phyloP scores from a whole-genome alignment of 2,888 invertebrate genomes.

The Clistopyga incitator region DNA sequence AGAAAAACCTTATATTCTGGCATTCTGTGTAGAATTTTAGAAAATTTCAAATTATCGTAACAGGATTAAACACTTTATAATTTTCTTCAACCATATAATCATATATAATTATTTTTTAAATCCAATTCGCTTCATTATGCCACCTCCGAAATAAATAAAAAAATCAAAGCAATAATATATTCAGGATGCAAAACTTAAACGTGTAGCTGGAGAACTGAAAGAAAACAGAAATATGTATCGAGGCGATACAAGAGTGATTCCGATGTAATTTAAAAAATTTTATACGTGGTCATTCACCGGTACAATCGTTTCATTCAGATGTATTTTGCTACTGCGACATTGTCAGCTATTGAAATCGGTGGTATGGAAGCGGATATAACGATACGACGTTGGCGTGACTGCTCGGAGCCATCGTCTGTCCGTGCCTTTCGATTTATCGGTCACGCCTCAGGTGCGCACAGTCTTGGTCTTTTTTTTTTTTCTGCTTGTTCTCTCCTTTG shows the following conservation, averaged over 20 bases:
- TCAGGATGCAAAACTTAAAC: not conserved
- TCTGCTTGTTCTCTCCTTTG: conserved; percentile 62
- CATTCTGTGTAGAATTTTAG: not conserved
- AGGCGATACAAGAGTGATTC: not conserved
- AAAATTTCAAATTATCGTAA: no score
- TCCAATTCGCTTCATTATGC: no score
- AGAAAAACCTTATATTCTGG: no score
- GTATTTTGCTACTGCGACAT: conserved; percentile 16
- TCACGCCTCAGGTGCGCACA: conserved; percentile 69
- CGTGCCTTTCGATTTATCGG: conserved; percentile 75
- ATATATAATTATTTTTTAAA: no score
- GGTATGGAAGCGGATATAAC: conserved; percentile 16
- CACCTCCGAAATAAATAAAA: not conserved
- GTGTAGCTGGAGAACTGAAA: not conserved
- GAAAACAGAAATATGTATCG: not conserved
- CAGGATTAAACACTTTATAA: not conserved
- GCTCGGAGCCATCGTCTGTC: conserved; percentile 72
- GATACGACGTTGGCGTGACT: conserved; percentile 62
- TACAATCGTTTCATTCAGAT: not conserved
- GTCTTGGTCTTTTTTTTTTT: conserved; percentile 59
- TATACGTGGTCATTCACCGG: not conserved
- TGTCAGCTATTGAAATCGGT: not conserved
- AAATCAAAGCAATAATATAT: not conserved
- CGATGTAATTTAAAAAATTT: not conserved
- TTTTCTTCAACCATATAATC: no score